These are phyloP conservation scores for Oreocharis arfaki DNA, from an alignment of 2,113 vertebrate genomes.

Conservation along the genomic window DNA sequence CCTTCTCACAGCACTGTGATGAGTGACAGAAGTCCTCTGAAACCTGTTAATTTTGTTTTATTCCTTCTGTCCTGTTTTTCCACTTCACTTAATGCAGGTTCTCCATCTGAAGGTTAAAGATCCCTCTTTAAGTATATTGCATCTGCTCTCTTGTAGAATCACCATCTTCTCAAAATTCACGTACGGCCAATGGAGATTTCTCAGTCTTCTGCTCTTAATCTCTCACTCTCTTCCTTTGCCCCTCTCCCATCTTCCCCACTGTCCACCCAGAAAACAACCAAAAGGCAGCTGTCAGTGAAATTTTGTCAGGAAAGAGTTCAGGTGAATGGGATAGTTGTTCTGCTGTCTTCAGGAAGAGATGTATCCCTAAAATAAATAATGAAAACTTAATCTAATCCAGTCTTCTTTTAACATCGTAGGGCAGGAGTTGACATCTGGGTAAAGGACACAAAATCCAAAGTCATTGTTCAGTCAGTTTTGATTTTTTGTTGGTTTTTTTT, in stretches of 20 bases:
- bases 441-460: background rate
- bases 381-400: rapidly evolving
- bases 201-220: background rate
- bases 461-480: background rate
- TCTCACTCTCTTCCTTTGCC: background rate
- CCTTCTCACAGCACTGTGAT: background rate
- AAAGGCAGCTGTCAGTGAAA: background rate
- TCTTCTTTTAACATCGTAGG: no score
- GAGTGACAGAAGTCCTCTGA: slow-evolving; percentile 31
- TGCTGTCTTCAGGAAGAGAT: background rate
- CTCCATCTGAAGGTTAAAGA: slow-evolving; percentile 41
- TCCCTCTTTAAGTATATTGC: slow-evolving; percentile 5
- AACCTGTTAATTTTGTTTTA: background rate
- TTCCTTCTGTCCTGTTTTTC: slow-evolving; percentile 40
- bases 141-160: background rate
- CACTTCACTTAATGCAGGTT: background rate
- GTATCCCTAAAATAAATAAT: background rate
- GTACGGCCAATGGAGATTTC: background rate
- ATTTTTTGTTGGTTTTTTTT: background rate
- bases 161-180: background rate
- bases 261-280: background rate
- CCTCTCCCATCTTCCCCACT: background rate
- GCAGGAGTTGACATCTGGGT: rapidly evolving
- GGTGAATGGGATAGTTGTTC: background rate
- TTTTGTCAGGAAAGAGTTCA: background rate